Percentiles rank a stretch among this genome's conserved stretches.
These are phyloP conservation scores for Leptopilina myrica DNA, from an alignment of 2,888 invertebrate genomes.

Conservation along the genomic window DNA sequence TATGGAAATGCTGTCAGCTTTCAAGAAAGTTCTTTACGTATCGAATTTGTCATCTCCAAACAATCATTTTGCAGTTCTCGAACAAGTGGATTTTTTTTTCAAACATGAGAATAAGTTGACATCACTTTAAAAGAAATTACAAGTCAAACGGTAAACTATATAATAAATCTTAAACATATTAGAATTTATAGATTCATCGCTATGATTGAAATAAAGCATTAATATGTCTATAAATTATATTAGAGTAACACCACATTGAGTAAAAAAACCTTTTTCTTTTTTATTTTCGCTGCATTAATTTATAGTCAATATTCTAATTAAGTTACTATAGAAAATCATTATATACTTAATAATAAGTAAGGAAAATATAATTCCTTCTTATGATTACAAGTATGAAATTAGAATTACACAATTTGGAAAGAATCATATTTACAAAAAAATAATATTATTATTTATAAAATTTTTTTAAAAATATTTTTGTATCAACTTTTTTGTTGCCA, in stretches of 20 bases:
- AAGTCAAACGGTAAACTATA: slow-evolving; percentile 84
- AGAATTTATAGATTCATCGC: no score
- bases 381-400: slow-evolving; percentile 1
- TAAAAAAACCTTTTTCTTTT: slow-evolving; percentile 23
- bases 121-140: slow-evolving; percentile 85
- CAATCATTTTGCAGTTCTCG: slow-evolving; percentile 89
- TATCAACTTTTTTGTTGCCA: slow-evolving; percentile 1
- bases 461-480: no score
- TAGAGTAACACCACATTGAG: slow-evolving; percentile 74
- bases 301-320: slow-evolving; percentile 47
- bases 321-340: slow-evolving; percentile 32
- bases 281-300: slow-evolving; percentile 46
- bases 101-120: slow-evolving; percentile 82
- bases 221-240: no score
- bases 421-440: slow-evolving; percentile 3
- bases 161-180: no score
- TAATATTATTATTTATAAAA: background rate
- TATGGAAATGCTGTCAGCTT: slow-evolving; percentile 95
- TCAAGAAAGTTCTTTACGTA: slow-evolving; percentile 94
- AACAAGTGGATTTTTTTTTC: slow-evolving; percentile 88
- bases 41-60: slow-evolving; percentile 92
- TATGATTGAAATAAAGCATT: no score
- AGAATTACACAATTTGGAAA: background rate
- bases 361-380: slow-evolving; percentile 43
- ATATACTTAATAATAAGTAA: slow-evolving; percentile 18